A percentile compares a stretch with the other conserved stretches of the same genome.
Evolutionary conservation across 2,888 invertebrate species (phyloP).

Genomic region (Dioctria linearis): DNA sequence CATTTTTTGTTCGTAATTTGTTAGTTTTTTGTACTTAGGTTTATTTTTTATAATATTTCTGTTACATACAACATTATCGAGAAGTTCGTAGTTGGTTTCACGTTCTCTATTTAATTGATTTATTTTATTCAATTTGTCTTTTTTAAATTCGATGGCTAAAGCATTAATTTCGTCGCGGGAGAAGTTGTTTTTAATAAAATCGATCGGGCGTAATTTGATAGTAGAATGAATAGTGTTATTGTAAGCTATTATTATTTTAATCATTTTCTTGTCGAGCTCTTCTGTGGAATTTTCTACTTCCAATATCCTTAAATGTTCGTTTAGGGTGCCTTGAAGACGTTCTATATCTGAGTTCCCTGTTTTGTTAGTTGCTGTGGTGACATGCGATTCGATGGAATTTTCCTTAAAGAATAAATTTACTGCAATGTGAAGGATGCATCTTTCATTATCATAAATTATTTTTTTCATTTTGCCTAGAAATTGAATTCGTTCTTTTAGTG

Average conservation of each 20-base stretch:
- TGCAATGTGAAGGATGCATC: constrained; percentile 32
- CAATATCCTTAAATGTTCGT: constrained; percentile 54
- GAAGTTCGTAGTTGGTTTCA: neutral
- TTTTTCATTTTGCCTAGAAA: constrained; percentile 54
- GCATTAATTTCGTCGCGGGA: constrained; percentile 15
- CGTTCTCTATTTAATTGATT: constrained; percentile 25
- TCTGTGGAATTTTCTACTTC: constrained; percentile 20
- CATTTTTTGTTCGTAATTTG: neutral
- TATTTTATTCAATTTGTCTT: constrained; percentile 26
- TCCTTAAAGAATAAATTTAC: constrained; percentile 38
- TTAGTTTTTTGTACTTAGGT: constrained; percentile 30
- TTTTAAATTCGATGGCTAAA: neutral
- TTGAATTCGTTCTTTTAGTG: constrained; percentile 40
- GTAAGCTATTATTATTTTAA: constrained; percentile 24
- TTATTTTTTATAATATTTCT: constrained; percentile 18
- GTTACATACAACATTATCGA: neutral
- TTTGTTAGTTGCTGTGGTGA: constrained; percentile 50
- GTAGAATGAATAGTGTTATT: constrained; percentile 30
- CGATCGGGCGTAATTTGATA: neutral
- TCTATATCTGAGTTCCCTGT: constrained; percentile 55
- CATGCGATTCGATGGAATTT: constrained; percentile 41
- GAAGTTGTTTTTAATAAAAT: constrained; percentile 5
- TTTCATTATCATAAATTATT: constrained; percentile 48
- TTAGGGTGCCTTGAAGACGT: constrained; percentile 51
- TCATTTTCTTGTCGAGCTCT: constrained; percentile 23